Evolutionary conservation across 2,888 invertebrate species (phyloP).

Genomic region (Dryocosmus kuriphilus): DNA sequence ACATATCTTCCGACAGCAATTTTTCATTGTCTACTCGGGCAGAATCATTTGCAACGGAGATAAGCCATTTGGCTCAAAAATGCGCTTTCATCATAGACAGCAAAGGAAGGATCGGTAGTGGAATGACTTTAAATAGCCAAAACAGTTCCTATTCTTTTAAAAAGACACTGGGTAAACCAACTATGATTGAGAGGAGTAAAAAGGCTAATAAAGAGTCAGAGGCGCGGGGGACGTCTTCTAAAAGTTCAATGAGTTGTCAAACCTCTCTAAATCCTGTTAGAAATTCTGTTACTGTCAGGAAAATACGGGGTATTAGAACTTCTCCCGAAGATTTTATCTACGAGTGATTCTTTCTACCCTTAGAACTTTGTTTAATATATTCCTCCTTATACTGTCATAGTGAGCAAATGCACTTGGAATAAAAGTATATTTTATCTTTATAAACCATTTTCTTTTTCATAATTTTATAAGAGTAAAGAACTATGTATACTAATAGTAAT

Average conservation of each 20-base stretch:
- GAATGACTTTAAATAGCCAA: constrained; percentile 7
- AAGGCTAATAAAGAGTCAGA: not conserved
- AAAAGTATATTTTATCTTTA: constrained; percentile 4
- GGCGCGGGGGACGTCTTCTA: not conserved
- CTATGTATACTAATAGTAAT: not conserved
- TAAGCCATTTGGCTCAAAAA: constrained; percentile 34
- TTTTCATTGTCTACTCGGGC: constrained; percentile 14
- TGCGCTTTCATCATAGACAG: constrained; percentile 12
- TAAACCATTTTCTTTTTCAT: not conserved
- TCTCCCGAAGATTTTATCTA: constrained; percentile 29
- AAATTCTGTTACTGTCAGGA: constrained; percentile 24
- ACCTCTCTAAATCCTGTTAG: constrained; percentile 17
- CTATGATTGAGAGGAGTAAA: not conserved
- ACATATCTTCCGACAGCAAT: constrained; percentile 10
- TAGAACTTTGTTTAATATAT: not conserved
- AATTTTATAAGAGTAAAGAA: no score
- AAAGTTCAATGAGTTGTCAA: constrained; percentile 2
- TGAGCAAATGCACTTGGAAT: not conserved
- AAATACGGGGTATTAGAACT: constrained; percentile 28
- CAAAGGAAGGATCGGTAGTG: not conserved
- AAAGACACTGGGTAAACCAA: not conserved
- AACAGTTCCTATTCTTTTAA: constrained; percentile 3
- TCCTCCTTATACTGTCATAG: not conserved
- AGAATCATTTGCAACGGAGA: constrained; percentile 32
- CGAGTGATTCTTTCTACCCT: not conserved